Percentiles rank a stretch among this genome's conserved stretches.
phyloP scores from a whole-genome alignment of 2,888 invertebrate genomes.

The Sinotaia quadrata region DNA sequence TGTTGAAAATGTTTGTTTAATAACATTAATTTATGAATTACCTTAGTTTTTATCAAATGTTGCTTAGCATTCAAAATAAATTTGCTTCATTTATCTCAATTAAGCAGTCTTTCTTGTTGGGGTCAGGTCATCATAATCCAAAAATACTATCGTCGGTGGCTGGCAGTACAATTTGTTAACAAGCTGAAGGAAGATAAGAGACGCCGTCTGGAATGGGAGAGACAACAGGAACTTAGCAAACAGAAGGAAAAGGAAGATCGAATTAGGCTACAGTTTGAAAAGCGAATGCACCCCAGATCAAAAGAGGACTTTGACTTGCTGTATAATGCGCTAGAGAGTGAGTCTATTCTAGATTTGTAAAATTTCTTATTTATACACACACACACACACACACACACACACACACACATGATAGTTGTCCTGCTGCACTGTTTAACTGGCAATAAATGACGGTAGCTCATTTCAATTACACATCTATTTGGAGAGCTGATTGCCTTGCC shows the following conservation, averaged over 20 bases:
- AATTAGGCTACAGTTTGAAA: slow-evolving; percentile 68
- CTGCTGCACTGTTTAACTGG: too few relatives aligned
- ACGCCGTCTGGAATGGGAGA: slow-evolving; percentile 68
- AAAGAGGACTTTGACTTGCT: slow-evolving; percentile 72
- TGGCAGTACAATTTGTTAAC: slow-evolving; percentile 69
- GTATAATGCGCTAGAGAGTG: slow-evolving; percentile 71
- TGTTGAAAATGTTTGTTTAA: too few relatives aligned
- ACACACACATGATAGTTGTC: too few relatives aligned
- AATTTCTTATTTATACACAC: background rate
- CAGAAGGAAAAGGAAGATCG: slow-evolving; percentile 70
- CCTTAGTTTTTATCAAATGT: too few relatives aligned
- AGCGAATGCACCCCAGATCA: slow-evolving; percentile 72
- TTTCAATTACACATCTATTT: too few relatives aligned
- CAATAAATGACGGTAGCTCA: too few relatives aligned
- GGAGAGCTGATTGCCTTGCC: too few relatives aligned
- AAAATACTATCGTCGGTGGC: slow-evolving; percentile 72
- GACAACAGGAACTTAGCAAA: slow-evolving; percentile 65
- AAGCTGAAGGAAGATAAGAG: slow-evolving; percentile 66
- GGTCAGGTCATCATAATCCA: slow-evolving; percentile 71
- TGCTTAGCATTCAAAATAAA: too few relatives aligned
- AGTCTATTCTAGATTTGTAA: slow-evolving; percentile 33
- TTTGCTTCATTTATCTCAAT: too few relatives aligned
- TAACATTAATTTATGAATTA: too few relatives aligned
- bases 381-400: background rate
- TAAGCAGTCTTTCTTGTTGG: too few relatives aligned